A percentile compares a stretch with the other conserved stretches of the same genome.
Evolutionary conservation across 2,888 invertebrate genomes (phyloP).

Genomic region (Craniophora ligustri): DNA sequence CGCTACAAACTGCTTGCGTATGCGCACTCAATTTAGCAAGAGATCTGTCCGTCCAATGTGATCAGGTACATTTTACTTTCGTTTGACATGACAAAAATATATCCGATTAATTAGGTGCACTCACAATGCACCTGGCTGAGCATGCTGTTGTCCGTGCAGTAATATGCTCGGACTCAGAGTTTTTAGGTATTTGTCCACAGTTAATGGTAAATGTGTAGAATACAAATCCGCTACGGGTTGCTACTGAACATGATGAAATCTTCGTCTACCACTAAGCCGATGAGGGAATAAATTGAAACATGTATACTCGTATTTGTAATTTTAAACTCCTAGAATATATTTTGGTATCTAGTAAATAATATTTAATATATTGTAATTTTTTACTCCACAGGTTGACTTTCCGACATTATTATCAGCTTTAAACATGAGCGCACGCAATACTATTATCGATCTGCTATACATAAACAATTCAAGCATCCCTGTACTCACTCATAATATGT

Average conservation of each 20-base stretch:
- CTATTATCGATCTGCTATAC: constrained; percentile 94
- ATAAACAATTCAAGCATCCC: constrained; percentile 95
- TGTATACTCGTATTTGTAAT: too few species aligned
- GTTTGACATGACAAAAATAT: not conserved
- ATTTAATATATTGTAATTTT: not conserved
- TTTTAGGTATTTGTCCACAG: too few species aligned
- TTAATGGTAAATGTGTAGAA: too few species aligned
- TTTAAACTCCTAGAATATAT: too few species aligned
- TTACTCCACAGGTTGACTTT: constrained; percentile 91
- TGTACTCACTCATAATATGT: constrained; percentile 90
- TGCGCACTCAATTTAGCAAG: constrained; percentile 96
- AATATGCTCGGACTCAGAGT: too few species aligned
- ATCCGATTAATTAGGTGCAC: too few species aligned
- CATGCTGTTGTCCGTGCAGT: too few species aligned
- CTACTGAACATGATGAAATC: too few species aligned
- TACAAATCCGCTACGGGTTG: too few species aligned
- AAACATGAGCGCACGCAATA: constrained; percentile 90
- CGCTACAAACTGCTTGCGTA: constrained; percentile 94
- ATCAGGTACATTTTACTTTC: constrained; percentile 88
- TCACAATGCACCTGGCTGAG: too few species aligned
- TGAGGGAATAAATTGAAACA: too few species aligned
- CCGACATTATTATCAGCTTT: constrained; percentile 92
- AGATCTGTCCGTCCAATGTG: constrained; percentile 96
- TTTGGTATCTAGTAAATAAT: not conserved
- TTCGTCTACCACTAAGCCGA: too few species aligned